Conservation (phyloP, 2,797 vertebrate species). For the Phoxinus dragarum region DNA sequence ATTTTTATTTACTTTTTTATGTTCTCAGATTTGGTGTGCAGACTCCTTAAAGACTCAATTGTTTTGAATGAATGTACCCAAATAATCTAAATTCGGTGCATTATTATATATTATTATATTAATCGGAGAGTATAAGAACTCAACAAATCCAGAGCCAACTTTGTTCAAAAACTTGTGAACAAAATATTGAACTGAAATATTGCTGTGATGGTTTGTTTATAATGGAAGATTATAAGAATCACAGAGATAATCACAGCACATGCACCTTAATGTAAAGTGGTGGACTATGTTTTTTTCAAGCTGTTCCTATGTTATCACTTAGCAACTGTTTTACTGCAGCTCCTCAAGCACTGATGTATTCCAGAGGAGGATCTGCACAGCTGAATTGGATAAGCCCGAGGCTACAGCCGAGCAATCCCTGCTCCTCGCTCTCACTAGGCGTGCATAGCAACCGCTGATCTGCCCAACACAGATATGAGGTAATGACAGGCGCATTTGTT, state of each 20-base stretch:
- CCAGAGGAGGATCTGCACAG: conserved; percentile 63
- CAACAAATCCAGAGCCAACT: background rate
- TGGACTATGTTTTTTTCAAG: conserved; percentile 19
- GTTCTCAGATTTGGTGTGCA: background rate
- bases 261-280: background rate
- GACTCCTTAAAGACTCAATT: background rate
- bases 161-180: background rate
- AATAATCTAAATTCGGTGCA: background rate
- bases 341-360: conserved; percentile 63
- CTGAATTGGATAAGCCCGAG: conserved; percentile 50
- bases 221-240: background rate
- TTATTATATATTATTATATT: background rate
- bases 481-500: conserved; percentile 57
- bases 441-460: conserved; percentile 59
- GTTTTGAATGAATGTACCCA: background rate
- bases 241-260: background rate
- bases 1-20: background rate
- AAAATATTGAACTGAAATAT: background rate
- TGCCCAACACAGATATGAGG: conserved; percentile 69
- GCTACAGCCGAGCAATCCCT: conserved; percentile 67
- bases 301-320: conserved; percentile 64
- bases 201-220: background rate
- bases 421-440: conserved; percentile 27
- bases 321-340: conserved; percentile 70
- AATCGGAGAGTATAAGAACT: background rate